Conservation (phyloP, 2,888 invertebrate species). For the Sphecodes monilicornis region DNA sequence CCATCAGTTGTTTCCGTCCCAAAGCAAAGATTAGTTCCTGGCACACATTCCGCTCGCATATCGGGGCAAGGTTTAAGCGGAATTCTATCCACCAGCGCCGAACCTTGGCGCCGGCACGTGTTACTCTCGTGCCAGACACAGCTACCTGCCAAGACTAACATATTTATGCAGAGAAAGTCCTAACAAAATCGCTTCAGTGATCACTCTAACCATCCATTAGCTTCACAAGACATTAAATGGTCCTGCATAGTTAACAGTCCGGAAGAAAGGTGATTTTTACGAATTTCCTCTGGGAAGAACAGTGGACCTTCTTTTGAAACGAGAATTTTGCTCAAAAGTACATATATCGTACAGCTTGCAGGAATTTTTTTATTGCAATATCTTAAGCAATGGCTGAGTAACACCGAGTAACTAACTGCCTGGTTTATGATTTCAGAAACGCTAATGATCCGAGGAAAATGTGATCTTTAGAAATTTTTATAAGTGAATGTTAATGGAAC, state of each 20-base stretch:
- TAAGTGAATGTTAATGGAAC: too few relatives aligned
- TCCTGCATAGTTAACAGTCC: background rate
- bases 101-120: conserved; percentile 28
- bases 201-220: background rate
- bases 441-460: too few relatives aligned
- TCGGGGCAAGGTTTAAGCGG: conserved; percentile 51
- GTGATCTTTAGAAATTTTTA: too few relatives aligned
- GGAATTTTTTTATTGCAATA: too few relatives aligned
- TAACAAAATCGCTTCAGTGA: background rate
- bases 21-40: conserved; percentile 65
- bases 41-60: conserved; percentile 42
- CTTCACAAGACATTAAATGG: background rate
- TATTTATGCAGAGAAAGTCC: background rate
- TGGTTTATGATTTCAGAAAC: too few relatives aligned
- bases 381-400: too few relatives aligned
- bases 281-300: background rate
- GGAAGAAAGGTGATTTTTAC: background rate
- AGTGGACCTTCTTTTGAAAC: too few relatives aligned
- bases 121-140: conserved; percentile 23
- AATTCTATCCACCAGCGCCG: conserved; percentile 39
- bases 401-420: too few relatives aligned
- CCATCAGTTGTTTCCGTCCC: conserved; percentile 14
- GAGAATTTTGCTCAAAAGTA: background rate
- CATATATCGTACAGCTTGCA: background rate
- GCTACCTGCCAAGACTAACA: background rate